Base-by-base conservation (phyloP, 2,113 vertebrate genomes). In the Ibidorhyncha struthersii region DNA sequence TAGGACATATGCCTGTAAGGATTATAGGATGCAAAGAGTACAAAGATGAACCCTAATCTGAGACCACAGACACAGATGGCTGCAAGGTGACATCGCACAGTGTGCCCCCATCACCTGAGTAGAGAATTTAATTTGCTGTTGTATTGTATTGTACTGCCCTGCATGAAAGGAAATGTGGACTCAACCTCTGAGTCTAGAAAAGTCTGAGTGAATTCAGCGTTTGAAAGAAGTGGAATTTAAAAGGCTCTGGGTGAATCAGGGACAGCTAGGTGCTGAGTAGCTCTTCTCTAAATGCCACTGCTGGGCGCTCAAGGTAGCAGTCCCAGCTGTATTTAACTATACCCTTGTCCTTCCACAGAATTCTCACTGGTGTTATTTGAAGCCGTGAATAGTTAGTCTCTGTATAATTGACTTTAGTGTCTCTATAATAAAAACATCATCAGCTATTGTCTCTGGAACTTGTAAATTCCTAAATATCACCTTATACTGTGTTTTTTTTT, bases 1-100 rank as follows among this genome's bases (percentile, higher is more conserved):
- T 4, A n/a, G 7, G 45, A 45, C 0, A 0, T 29, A 20, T 34
- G 7, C 3, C 15, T 83, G 1, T 34, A 66, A 72, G 13, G 8
- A 25, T 38, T 66, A 27, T 29, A 63, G 4, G 20, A 87, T 49
- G 36, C 10, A 58, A 92, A 62, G 6, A 71, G 8, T 23, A n/a
- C 4, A n/a, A 74, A 20, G 5, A 56, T 3, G 27, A 86, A 52
- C 17, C 29, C 15, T 55, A 63, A 50, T 65, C 59, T 73, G 10
- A 87, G 34, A 19, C 23, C 36, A 43, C 1, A 1, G 20, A 50
- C 29, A 65, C 40, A 65, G 78, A 7, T 4, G 50, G 12, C 26
- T 80, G 22, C 17, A 61, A 65, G 25, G 6, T 25, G 16, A 84
- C 29, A 73, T 81, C 36, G 7, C 6, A 20, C 34, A 47, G 3